Percentiles rank a stretch among this genome's conserved stretches.
These are phyloP conservation scores for Callyntrura sp. DNA, from an alignment of 2,888 invertebrate genomes.

Conservation along the genomic window DNA sequence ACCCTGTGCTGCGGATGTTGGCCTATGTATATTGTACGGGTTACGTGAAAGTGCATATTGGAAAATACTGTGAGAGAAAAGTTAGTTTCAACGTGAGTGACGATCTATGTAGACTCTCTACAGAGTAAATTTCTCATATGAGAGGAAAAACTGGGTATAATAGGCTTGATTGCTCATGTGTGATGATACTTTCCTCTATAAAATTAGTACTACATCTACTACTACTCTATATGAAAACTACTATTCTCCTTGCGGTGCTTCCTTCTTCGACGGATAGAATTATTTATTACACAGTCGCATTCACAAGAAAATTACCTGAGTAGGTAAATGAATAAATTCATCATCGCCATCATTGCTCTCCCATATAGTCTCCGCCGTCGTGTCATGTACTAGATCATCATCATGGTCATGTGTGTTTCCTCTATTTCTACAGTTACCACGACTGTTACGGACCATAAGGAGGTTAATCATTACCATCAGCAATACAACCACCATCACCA, in stretches of 20 bases:
- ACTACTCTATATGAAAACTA: constrained; percentile 39
- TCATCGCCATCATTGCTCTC: constrained; percentile 23
- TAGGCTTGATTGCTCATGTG: constrained; percentile 76
- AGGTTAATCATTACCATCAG: constrained; percentile 22
- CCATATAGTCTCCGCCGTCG: constrained; percentile 10
- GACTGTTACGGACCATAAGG: constrained; percentile 52
- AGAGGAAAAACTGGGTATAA: constrained; percentile 30
- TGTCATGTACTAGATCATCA: constrained; percentile 31
- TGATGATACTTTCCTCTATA: constrained; percentile 60
- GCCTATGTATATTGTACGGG: constrained; percentile 6
- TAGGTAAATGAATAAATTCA: constrained; percentile 60
- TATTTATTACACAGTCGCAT: constrained; percentile 62
- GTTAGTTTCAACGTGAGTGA: constrained; percentile 13
- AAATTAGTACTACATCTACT: background rate
- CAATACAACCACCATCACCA: constrained; percentile 14
- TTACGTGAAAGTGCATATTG: constrained; percentile 59
- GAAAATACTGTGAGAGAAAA: constrained; percentile 25
- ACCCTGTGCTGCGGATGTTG: constrained; percentile 16
- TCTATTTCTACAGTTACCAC: background rate
- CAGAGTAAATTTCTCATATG: constrained; percentile 21
- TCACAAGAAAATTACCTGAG: constrained; percentile 54
- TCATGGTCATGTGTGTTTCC: constrained; percentile 43
- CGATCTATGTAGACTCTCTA: constrained; percentile 8
- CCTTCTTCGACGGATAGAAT: constrained; percentile 35
- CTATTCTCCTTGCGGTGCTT: constrained; percentile 52